Percentiles rank a stretch among this genome's conserved stretches.
Conservation (phyloP, 1,140 invertebrate genomes). For the Ctenoplectra terminalis region DNA sequence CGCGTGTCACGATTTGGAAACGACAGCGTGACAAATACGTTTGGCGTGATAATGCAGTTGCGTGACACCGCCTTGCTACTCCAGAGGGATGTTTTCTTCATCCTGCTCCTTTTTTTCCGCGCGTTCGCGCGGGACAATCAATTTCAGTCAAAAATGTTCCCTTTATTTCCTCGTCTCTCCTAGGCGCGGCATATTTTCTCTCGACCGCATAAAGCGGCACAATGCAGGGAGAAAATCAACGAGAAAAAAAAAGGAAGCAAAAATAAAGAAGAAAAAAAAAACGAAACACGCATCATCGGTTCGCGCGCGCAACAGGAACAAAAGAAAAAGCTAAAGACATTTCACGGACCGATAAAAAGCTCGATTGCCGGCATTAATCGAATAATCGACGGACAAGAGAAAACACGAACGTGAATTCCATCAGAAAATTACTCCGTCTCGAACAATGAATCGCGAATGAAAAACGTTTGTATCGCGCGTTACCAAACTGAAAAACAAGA, state of each 20-base stretch:
- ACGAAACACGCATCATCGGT: not conserved
- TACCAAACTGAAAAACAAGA: not conserved
- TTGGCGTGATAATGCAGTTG: slow-evolving; percentile 61
- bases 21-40: slow-evolving; percentile 61
- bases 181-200: not conserved
- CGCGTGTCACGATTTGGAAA: slow-evolving; percentile 56
- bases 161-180: not conserved
- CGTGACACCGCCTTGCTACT: slow-evolving; percentile 45
- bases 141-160: slow-evolving; percentile 49
- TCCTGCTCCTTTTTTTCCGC: slow-evolving; percentile 29
- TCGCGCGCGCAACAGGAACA: not conserved
- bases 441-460: not conserved
- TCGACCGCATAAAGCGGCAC: not conserved
- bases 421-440: not conserved
- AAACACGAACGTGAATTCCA: not conserved
- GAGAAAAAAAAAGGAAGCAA: not conserved
- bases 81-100: slow-evolving; percentile 55
- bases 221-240: not conserved
- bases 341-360: not conserved
- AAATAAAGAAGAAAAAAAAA: not conserved
- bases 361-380: not conserved
- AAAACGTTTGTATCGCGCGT: not conserved
- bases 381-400: not conserved
- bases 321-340: not conserved
- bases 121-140: slow-evolving; percentile 47